Conservation (phyloP, 2,113 vertebrate genomes). For the Ancistrus triradiatus region DNA sequence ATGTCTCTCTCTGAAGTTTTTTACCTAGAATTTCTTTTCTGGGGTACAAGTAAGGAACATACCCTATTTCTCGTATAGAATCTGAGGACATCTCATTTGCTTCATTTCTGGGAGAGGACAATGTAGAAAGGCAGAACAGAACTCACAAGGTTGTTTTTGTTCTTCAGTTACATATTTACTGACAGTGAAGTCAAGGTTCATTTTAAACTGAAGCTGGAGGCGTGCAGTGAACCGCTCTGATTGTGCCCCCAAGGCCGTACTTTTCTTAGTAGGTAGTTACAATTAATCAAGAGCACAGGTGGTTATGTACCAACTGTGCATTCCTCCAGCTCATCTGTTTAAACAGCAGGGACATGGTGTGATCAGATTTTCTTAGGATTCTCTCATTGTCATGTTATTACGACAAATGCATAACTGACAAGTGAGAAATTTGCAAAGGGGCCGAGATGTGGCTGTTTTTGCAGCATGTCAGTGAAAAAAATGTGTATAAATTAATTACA, state of each 20-base stretch:
- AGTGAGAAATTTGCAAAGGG: conserved; percentile 26
- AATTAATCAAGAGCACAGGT: conserved; percentile 25
- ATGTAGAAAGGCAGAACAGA: too few relatives aligned
- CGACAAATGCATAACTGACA: conserved; percentile 7
- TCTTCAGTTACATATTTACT: too few relatives aligned
- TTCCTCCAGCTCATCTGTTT: not conserved
- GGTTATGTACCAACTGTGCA: not conserved
- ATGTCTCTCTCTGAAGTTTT: not conserved
- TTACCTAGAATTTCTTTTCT: too few relatives aligned
- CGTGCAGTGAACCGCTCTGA: not conserved
- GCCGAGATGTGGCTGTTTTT: too few relatives aligned
- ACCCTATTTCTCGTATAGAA: too few relatives aligned
- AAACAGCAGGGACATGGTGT: not conserved
- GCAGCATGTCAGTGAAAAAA: not conserved
- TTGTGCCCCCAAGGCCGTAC: not conserved
- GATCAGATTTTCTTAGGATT: not conserved
- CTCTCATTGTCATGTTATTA: not conserved
- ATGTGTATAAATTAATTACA: too few relatives aligned
- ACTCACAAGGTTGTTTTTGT: too few relatives aligned
- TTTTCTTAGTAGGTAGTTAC: conserved; percentile 17
- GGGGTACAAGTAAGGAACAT: too few relatives aligned
- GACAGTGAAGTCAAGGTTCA: too few relatives aligned
- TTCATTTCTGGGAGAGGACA: too few relatives aligned
- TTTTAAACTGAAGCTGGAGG: not conserved
- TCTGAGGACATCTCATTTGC: too few relatives aligned